phyloP scores from a whole-genome alignment of 2,113 vertebrate species.

The Hyaena hyaena region DNA sequence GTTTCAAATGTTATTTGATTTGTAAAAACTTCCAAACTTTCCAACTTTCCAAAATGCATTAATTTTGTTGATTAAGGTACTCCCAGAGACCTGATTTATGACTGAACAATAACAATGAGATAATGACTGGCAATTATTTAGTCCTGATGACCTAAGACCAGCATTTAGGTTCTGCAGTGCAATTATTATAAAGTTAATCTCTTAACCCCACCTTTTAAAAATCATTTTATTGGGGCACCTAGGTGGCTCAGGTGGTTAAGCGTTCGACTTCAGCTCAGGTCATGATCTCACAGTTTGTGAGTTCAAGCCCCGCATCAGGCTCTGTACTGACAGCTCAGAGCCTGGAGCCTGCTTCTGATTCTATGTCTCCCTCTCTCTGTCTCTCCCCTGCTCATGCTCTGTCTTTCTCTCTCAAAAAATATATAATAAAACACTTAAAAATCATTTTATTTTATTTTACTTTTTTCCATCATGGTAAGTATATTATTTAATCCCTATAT shows the following conservation, averaged over 20 bases:
- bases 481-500: background rate
- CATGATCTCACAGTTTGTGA: no score
- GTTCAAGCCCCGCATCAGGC: no score
- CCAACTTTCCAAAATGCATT: background rate
- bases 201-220: background rate
- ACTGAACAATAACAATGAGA: background rate
- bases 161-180: background rate
- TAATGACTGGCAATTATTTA: background rate
- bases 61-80: background rate
- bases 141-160: background rate
- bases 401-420: no score
- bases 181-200: background rate
- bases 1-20: background rate
- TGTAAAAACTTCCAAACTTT: conserved; percentile 4
- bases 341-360: no score
- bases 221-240: no score
- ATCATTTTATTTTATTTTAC: background rate
- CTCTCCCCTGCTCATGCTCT: no score
- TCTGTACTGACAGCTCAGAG: no score
- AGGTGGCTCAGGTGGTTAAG: no score
- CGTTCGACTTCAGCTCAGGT: no score
- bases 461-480: background rate
- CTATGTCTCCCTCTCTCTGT: no score
- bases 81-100: background rate
- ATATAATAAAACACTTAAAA: no score